These are phyloP conservation scores for Balearica regulorum DNA, from an alignment of 2,797 vertebrate species.

Conservation along the genomic window DNA sequence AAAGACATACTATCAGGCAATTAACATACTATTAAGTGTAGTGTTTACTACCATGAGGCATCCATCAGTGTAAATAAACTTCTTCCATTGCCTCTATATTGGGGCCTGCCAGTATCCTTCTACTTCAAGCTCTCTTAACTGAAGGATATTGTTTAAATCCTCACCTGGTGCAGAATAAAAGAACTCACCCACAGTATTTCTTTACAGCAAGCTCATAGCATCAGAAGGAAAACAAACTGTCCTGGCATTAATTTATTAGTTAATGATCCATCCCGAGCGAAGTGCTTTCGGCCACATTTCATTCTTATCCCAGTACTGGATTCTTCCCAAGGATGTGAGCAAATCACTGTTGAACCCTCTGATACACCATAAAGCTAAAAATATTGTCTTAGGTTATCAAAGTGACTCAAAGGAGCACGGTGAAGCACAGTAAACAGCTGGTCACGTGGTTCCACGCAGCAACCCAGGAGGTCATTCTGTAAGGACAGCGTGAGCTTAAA, in stretches of 20 bases:
- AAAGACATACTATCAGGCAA: not conserved
- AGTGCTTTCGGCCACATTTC: not conserved
- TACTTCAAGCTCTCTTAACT: not conserved
- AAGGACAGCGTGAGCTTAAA: slow-evolving; percentile 69
- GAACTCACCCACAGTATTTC: not conserved
- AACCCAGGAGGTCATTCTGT: slow-evolving; percentile 57
- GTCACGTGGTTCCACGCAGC: slow-evolving; percentile 62
- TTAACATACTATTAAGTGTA: not conserved
- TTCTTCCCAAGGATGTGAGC: not conserved
- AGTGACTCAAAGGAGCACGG: slow-evolving; percentile 52
- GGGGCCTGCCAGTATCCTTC: not conserved
- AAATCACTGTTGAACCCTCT: not conserved
- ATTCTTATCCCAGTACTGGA: not conserved
- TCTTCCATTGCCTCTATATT: not conserved
- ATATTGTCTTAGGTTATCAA: slow-evolving; percentile 28
- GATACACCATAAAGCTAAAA: not conserved
- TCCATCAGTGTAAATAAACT: not conserved
- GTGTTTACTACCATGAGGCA: not conserved
- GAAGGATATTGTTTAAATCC: not conserved
- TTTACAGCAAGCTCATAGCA: accelerated
- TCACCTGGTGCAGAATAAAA: not conserved
- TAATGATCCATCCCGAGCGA: not conserved
- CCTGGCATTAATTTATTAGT: not conserved
- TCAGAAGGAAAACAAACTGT: not conserved
- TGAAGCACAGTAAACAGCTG: slow-evolving; percentile 66